Base-by-base conservation (phyloP, 2,888 invertebrate genomes). In the Endomychus coccineus region DNA sequence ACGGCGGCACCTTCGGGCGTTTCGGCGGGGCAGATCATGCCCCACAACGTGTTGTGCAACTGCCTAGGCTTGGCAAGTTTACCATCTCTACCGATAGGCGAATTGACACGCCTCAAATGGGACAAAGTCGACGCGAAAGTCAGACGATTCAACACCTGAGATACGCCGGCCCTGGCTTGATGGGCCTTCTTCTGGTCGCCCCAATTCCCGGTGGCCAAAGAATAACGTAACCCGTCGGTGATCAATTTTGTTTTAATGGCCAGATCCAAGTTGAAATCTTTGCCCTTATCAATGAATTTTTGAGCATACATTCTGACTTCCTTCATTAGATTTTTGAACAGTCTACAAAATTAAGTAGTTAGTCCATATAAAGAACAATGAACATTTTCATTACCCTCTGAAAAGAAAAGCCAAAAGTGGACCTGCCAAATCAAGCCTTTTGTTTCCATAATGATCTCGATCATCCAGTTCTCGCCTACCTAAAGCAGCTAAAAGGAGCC, bases 111-210 rank as follows among this genome's bases (percentile, higher is more conserved):
- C 28, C 98, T 74, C 56, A 99, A 80, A 79, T 99, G 98, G 5
- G 97, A 97, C 43, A 99, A 70, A 0, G 98, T 98, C 0, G 98
- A 98, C 3, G 96, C 97, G 71, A 96, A 99, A 0, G 98, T 99
- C 47, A 99, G 70, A 51, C 98, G 76, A 64, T 99, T 99, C 67
- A 99, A 84, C 68, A 98, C 97, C 75, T 95, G 90, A 29, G 92
- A 91, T 15, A 95, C 95, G 29, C 95, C 95, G 51, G 94, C 94
- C 67, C 95, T 74, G 13, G 92, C 96, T 69, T 95, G 94, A 79
- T 98, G 97, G 37, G 98, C 98, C 64, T 98, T 99, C 68, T 98
- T 99, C 69, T 99, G 98, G 64, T 99, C 98, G 29, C 98, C 98
- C 98, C 98, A 99, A 67, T 99, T 99, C 21, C 98, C 98, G 17